Base-by-base conservation (phyloP, 2,113 vertebrate species). In the Morone saxatilis region DNA sequence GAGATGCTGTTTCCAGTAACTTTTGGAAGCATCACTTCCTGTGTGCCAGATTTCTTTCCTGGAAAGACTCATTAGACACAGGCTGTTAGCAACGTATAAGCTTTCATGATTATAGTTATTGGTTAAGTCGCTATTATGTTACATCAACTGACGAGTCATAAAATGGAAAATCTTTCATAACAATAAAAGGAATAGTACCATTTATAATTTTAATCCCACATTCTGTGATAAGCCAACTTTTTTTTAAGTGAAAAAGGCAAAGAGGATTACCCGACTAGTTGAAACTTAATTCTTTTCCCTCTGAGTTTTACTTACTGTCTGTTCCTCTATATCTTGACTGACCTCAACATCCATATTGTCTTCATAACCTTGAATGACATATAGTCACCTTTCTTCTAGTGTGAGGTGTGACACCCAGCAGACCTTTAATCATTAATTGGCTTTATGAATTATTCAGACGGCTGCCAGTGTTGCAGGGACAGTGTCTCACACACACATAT, bases 371-470 rank as follows among this genome's bases (percentile, higher is more conserved):
- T 50, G 38, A 65, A 36, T 43, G 62, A 59, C 61, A 73, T 17
- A 74, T 43, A 71, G 50, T 80, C 79, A 61, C 76, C 84, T 68
- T 40, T 74, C 38, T 9, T 38, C 6, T 22, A 22, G 57, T 75
- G 84, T 76, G 71, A 77, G 67, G 71, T 45, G 63, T 85, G 84
- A 91, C 90, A 90, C 86, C 83, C 76, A 84, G 19, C 36, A 84
- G 59, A 86, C 70, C 88, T 92, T 95, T 91, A 94, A 93, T 91
- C 88, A 93, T 95, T 93, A 92, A 95, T 91, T 73, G 68, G 51
- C 57, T 45, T 56, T 1, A 84, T 95, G 25, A 87, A 94, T 93
- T 84, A 92, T 93, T 94, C 85, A 94, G 63, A 54, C 1, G 0
- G 60, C 38, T 16, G 48, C 71, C 75, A 57, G 22, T 78, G 86